Conservation (phyloP, 2,797 vertebrate species). For the Neosilurus hyrtlii region DNA sequence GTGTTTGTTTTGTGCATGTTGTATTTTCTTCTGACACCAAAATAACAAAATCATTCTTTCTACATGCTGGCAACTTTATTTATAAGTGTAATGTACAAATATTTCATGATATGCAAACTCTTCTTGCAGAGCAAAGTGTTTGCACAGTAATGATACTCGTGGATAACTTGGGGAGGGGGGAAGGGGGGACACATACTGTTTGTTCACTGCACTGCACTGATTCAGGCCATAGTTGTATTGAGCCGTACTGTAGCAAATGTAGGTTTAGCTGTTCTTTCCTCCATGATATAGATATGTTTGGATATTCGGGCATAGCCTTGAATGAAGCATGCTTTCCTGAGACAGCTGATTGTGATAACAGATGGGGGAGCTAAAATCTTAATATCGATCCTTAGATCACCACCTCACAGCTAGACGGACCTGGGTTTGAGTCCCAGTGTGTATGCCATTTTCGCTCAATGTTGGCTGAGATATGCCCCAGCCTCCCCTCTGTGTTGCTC, state of each 20-base stretch:
- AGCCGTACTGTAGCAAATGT: background rate
- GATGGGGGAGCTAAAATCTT: background rate
- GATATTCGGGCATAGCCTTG: background rate
- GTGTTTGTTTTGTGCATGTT: background rate
- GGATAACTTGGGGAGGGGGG: background rate
- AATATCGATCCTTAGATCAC: background rate
- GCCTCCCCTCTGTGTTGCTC: too few species aligned
- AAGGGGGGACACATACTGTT: background rate
- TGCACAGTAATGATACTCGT: background rate
- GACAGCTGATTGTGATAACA: background rate
- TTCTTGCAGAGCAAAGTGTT: background rate
- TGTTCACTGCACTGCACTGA: slow-evolving; percentile 8
- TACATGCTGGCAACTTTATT: background rate
- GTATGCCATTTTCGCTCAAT: too few species aligned
- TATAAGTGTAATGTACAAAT: background rate
- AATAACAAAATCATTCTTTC: slow-evolving; percentile 9
- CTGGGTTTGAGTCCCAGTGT: too few species aligned
- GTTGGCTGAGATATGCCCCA: too few species aligned
- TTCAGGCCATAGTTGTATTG: background rate
- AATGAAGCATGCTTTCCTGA: background rate
- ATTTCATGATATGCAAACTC: background rate
- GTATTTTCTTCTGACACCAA: background rate
- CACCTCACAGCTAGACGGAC: too few species aligned
- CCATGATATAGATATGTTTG: background rate
- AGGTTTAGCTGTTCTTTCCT: background rate